A percentile compares a stretch with the other conserved stretches of the same genome.
phyloP scores from a whole-genome alignment of 2,797 vertebrate genomes.

The Labeo calbasu region DNA sequence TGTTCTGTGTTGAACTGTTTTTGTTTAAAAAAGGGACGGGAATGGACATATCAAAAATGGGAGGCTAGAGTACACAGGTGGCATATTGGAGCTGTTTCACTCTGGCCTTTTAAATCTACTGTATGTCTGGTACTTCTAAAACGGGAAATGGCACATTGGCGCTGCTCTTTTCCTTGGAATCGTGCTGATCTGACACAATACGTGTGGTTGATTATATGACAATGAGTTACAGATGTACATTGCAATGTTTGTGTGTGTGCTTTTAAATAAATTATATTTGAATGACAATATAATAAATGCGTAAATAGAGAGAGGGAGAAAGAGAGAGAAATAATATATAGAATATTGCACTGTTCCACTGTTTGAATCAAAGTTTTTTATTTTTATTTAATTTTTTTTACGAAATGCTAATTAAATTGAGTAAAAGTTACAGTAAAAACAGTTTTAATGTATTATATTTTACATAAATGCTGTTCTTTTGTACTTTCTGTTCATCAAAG shows the following conservation, averaged over 20 bases:
- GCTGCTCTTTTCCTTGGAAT: neutral
- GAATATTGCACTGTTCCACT: neutral
- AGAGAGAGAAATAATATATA: neutral
- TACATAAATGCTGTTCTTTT: neutral
- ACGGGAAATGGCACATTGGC: neutral
- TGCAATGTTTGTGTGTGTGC: neutral
- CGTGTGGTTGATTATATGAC: neutral
- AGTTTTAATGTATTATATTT: neutral
- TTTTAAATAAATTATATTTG: neutral
- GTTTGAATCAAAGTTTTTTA: neutral
- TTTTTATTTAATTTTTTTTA: too few relatives aligned
- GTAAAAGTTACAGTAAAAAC: too few relatives aligned
- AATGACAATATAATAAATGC: neutral
- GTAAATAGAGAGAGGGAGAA: neutral
- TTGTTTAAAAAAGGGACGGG: slow-evolving; percentile 10
- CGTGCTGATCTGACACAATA: neutral
- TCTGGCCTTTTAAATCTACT: neutral
- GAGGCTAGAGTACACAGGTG: neutral
- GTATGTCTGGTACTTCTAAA: neutral
- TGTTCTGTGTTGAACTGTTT: neutral
- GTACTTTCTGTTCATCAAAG: neutral
- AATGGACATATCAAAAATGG: neutral
- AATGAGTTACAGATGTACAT: neutral
- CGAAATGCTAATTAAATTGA: too few relatives aligned
- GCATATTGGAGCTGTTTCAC: neutral